Base-by-base conservation (phyloP, 1,140 invertebrate genomes). In the Vanessa atalanta region DNA sequence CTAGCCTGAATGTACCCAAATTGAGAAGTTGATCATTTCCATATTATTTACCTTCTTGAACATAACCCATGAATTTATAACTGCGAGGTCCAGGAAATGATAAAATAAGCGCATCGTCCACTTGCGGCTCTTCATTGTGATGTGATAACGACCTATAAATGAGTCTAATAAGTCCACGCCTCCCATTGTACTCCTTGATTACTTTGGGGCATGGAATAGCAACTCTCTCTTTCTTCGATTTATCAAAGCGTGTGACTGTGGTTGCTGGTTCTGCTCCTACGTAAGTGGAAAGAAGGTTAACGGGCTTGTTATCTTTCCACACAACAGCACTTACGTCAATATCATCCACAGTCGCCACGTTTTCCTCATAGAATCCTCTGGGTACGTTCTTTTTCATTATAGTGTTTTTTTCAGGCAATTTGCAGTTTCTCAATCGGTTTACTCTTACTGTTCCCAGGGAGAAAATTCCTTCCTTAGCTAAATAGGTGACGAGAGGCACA, bases 131-230 rank as follows among this genome's bases (percentile, higher is more conserved):
- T 75, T 75, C 15, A 65, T 50, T 63, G 50, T 75, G 26, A 75
- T 71, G 31, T 66, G 61, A 53, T 75, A 71, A 31, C 26, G 14
- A 43, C 68, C 68, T 48, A 71, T 60, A 65, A 75, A 75, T 47
- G 26, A 47, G n/a, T 75, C 68, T 47, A 77, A 20, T 43, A 73
- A 47, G n/a, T 74, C 72, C 15, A 74, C 72, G 20, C 72, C 61
- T 70, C 75, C 93, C 93, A 94, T 94, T 94, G 80, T 94, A 94
- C 57, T 87, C 85, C 68, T 81, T 84, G 23, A 94, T 88, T 65
- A 93, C 84, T 80, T 91, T 86, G 66, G 93, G 93, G 79, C 88
- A 92, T 72, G 85, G 77, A 70, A 94, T 86, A 70, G 86, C 77
- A 79, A 89, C 80, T 79, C 81, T 83, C 53, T 55, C 7, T 55